Evolutionary conservation across 2,113 vertebrate species (phyloP), one percentile per base, ranked within the genome.

Genomic region (Tenebrosternarchus preto): DNA sequence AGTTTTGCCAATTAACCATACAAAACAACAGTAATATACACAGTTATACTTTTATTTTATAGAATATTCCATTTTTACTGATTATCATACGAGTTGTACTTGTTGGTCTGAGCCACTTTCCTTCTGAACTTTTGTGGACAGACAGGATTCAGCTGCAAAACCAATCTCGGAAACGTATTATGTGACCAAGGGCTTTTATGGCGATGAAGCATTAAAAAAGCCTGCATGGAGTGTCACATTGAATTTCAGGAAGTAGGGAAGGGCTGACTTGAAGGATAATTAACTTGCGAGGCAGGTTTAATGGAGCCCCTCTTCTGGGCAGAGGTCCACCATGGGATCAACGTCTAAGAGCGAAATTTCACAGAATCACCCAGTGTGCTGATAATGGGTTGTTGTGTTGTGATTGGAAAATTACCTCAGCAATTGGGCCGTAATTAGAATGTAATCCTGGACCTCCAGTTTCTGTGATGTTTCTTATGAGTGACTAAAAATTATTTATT

Each of bases 321-420:
- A 27, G 27, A n/a, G 24, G 53, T 27, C 77, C 77, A 72, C 77
- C 43, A 8, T 61, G 27, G 55, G 56, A 43, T 61, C 56, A 29
- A 22, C 24, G 17, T 24, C 22, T 39, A 27, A 50, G 56, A 19
- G 27, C 20, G 19, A 20, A 36, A 22, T 31, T 31, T 63, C 77
- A 56, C 33, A 68, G 17, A 16, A 27, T 27, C 25, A 50, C 31
- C 50, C 70, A 31, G 24, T 19, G 15, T 29, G 57, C 68, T 50
- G n/a, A 50, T 72, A 63, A 71, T 43, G 15, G 55, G 29, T 53
- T 71, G 77, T 79, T 46, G 46, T 46, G 43, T 36, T 73, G 36
- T 72, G 56, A 72, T 80, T 60, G 36, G 43, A 33, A 56, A 78
- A 71, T 72, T 72, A 70, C 33, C 53, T 31, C 27, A 61, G 24